These are phyloP conservation scores for Melierax canorus DNA, from an alignment of 2,113 vertebrate genomes.

Conservation along the genomic window DNA sequence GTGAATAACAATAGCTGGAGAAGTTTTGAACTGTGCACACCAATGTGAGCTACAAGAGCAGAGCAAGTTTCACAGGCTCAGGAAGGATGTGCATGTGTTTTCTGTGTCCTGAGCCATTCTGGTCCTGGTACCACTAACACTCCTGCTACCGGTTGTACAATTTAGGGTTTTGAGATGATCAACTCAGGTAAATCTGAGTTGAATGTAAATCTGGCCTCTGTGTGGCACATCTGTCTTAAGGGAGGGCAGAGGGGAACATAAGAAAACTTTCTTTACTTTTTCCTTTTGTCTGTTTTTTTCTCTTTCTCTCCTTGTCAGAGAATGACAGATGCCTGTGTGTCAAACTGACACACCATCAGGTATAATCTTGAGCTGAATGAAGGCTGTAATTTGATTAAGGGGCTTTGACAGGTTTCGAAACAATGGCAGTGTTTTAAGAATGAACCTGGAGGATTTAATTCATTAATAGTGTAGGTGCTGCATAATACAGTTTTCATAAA, in stretches of 20 bases:
- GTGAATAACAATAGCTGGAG: neutral
- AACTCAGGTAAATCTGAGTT: neutral
- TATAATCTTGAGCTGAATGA: neutral
- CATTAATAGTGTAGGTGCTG: neutral
- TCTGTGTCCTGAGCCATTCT: neutral
- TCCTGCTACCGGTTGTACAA: neutral
- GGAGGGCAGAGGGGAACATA: neutral
- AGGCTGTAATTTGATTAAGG: constrained; percentile 7
- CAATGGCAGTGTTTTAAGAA: neutral
- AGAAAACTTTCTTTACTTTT: neutral
- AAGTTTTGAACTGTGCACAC: neutral
- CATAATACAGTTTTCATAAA: neutral
- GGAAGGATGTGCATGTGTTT: neutral
- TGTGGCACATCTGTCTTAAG: neutral
- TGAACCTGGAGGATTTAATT: neutral
- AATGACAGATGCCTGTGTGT: neutral
- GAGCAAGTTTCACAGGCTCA: neutral
- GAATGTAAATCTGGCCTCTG: neutral
- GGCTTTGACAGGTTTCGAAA: neutral
- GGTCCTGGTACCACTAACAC: neutral
- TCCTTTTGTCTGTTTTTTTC: neutral
- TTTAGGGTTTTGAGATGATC: neutral
- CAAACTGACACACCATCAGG: neutral
- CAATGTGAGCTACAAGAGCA: neutral
- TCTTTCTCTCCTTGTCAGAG: neutral